phyloP scores from a whole-genome alignment of 2,888 invertebrate genomes.

The Dynastes grantii region DNA sequence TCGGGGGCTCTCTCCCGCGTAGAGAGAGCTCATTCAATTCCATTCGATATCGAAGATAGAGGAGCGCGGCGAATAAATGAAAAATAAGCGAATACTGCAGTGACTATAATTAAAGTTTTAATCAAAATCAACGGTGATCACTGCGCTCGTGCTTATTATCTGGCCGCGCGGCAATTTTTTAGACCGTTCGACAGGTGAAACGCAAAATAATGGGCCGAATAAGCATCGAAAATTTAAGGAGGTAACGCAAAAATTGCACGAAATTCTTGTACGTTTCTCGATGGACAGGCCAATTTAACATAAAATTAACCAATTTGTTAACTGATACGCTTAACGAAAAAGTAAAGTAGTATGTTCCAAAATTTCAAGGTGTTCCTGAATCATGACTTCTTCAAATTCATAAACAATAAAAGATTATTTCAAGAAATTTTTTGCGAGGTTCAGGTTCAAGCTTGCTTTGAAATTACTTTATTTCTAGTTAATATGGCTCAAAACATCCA shows the following conservation, averaged over 20 bases:
- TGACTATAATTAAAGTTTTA: conserved; percentile 47
- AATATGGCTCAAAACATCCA: no score
- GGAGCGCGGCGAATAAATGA: conserved; percentile 19
- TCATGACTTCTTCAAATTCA: no score
- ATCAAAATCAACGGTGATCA: conserved; percentile 42
- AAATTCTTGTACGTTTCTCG: not conserved
- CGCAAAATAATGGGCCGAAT: conserved; percentile 19
- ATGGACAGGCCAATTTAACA: conserved; percentile 2
- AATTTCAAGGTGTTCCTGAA: no score
- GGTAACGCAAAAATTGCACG: conserved; percentile 18
- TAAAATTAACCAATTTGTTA: conserved; percentile 12
- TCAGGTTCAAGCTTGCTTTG: no score
- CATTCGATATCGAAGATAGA: not conserved
- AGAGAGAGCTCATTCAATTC: conserved; percentile 13
- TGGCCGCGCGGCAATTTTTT: conserved; percentile 31
- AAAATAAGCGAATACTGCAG: conserved; percentile 35
- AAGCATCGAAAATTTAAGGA: conserved; percentile 21
- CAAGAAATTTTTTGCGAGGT: no score
- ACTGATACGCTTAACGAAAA: no score
- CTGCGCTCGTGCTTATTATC: conserved; percentile 35
- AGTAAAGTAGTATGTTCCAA: no score
- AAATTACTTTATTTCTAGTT: no score
- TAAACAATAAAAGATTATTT: no score
- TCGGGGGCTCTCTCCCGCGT: conserved; percentile 15
- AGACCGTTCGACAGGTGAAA: conserved; percentile 18